These are phyloP conservation scores for Notolepis coatsorum DNA, from an alignment of 2,797 vertebrate genomes.

Conservation along the genomic window DNA sequence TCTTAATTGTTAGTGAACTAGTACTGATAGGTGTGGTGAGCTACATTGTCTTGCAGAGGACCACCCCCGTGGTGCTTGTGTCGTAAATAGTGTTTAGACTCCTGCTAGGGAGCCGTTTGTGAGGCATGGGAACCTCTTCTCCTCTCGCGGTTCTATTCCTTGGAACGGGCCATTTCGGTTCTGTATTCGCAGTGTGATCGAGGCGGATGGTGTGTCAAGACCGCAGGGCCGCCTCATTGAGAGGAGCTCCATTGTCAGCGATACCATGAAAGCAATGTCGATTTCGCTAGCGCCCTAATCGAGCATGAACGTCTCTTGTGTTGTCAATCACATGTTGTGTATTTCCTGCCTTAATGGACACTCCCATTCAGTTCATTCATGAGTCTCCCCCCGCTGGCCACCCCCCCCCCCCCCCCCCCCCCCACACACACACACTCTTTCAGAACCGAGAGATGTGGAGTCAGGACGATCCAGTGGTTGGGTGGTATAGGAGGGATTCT, in stretches of 20 bases:
- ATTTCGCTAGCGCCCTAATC: conserved; percentile 58
- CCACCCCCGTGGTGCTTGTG: conserved; percentile 25
- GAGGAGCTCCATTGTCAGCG: conserved; percentile 24
- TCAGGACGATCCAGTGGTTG: conserved; percentile 67
- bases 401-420: conserved; percentile 30
- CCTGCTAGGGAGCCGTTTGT: conserved; percentile 37
- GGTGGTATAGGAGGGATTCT: conserved; percentile 64
- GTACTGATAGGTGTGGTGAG: conserved; percentile 29
- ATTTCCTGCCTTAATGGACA: conserved; percentile 52
- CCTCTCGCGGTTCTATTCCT: conserved; percentile 6
- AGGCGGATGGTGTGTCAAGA: conserved; percentile 23
- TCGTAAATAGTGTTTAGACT: conserved; percentile 37
- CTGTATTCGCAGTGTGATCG: conserved; percentile 27
- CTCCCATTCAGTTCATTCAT: conserved; percentile 52
- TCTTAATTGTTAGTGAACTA: conserved; percentile 46
- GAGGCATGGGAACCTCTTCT: conserved; percentile 3
- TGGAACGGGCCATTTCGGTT: conserved; percentile 36
- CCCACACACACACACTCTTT: conserved; percentile 25
- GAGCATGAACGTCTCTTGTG: conserved; percentile 68
- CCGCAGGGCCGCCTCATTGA: conserved; percentile 27
- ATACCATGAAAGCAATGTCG: conserved; percentile 48
- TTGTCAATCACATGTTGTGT: conserved; percentile 59
- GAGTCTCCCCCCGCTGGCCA: conserved; percentile 40
- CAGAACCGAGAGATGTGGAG: conserved; percentile 48
- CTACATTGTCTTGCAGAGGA: conserved; percentile 41